Base-by-base conservation (phyloP, 2,888 invertebrate species). In the Pimpla rufipes region DNA sequence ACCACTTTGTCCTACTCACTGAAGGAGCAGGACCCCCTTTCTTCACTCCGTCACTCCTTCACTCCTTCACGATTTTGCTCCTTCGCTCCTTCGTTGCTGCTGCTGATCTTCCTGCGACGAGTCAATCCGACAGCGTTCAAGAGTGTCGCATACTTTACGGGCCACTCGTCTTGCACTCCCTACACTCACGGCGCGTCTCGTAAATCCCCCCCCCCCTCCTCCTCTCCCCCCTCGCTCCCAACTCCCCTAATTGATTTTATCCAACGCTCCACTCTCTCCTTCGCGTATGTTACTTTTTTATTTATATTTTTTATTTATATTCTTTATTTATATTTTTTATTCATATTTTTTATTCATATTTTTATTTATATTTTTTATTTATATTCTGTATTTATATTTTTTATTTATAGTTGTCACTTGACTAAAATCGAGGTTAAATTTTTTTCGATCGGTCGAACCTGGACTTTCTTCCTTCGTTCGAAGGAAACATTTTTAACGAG, bases 1-100 rank as follows among this genome's bases (percentile, higher is more conserved):
- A 92, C 92, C 92, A 92, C 92, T 92, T 92, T 91, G 91, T 91
- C 91, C 89, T 85, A 87, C 89, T 88, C 85, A 85, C 83, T 77
- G 78, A 76, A 70, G 50, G 67, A 79, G 62, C 62, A 23, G 47
- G n/a, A n/a, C 67, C 74, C 37, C 5, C 11, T 66, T 37, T 73
- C 62, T 79, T 79, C 83, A 70, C 55, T 57, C 64, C 16, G 23
- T 42, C 21, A 73, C 84, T 79, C 81, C 76, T 77, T 82, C 75
- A 50, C 79, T 75, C 79, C 29, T 29, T 29, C 29, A 29, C 29
- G 3, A 29, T 29, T 29, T 5, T n/a, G n/a, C 29, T 3, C 29
- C 29, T 2, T 29, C 29, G 29, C 29, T 29, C 3, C 3, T 29
- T 5, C 2, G 3, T 29, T 5, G 73, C 73, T 57, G 57, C 59